Percentiles rank a stretch among this genome's conserved stretches.
Evolutionary conservation across 2,888 invertebrate species (phyloP).

Genomic region (Diaprepes abbreviatus): DNA sequence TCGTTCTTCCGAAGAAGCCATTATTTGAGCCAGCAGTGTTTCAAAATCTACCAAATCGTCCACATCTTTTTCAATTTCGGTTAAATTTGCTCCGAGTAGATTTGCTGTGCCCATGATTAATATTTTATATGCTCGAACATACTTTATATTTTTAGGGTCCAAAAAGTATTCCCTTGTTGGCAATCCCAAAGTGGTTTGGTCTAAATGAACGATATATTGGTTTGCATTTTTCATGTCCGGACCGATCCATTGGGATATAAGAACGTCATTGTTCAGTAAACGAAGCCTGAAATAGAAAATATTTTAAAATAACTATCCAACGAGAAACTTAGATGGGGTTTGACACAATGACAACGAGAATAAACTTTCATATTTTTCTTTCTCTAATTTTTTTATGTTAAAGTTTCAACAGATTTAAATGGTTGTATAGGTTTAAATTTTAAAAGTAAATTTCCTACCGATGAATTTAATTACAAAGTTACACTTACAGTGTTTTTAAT

Average conservation of each 20-base stretch:
- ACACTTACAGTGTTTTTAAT: too few relatives aligned
- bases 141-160: conserved; percentile 75
- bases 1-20: conserved; percentile 83
- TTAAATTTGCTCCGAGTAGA: conserved; percentile 79
- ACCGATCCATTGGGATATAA: conserved; percentile 86
- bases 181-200: conserved; percentile 87
- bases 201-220: conserved; percentile 89
- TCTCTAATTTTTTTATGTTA: too few relatives aligned
- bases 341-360: too few relatives aligned
- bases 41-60: conserved; percentile 85
- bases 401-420: too few relatives aligned
- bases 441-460: too few relatives aligned
- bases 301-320: too few relatives aligned
- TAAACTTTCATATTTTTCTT: too few relatives aligned
- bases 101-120: conserved; percentile 82
- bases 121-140: conserved; percentile 83
- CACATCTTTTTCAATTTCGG: conserved; percentile 71
- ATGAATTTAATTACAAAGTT: too few relatives aligned
- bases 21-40: conserved; percentile 79
- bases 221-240: conserved; percentile 95
- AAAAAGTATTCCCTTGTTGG: conserved; percentile 84
- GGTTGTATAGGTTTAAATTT: too few relatives aligned
- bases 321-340: too few relatives aligned
- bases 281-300: conserved; percentile 67
- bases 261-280: conserved; percentile 86